Percentiles rank a stretch among this genome's conserved stretches.
phyloP scores from a whole-genome alignment of 2,797 vertebrate genomes.

The Balearica regulorum region DNA sequence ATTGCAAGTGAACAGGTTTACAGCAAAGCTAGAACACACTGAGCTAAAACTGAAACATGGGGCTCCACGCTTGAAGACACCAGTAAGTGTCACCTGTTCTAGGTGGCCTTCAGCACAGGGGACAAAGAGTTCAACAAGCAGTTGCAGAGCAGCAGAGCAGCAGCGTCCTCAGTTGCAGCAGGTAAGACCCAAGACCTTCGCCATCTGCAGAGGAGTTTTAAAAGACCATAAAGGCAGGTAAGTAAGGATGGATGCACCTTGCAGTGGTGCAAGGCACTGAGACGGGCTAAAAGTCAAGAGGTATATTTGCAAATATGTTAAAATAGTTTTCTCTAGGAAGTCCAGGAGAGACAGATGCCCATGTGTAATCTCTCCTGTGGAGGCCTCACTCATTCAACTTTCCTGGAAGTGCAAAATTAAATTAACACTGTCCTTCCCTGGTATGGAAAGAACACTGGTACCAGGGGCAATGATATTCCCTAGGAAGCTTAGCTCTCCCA shows the following conservation, averaged over 20 bases:
- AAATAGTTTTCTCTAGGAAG: background rate
- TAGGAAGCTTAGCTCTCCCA: background rate
- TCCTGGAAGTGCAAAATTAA: background rate
- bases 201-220: background rate
- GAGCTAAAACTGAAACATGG: background rate
- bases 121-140: background rate
- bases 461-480: background rate
- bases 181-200: background rate
- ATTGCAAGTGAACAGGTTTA: background rate
- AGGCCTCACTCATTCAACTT: background rate
- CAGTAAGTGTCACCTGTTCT: background rate
- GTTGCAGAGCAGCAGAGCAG: background rate
- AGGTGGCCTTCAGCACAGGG: background rate
- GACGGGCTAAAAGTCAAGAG: background rate
- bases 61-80: background rate
- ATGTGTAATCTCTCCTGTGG: background rate
- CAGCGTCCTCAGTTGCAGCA: background rate
- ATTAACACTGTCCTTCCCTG: background rate
- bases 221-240: background rate
- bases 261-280: background rate
- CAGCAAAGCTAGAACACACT: background rate
- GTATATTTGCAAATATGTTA: background rate
- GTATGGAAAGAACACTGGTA: background rate
- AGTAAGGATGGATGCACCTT: background rate
- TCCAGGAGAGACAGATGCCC: background rate